A percentile compares a stretch with the other conserved stretches of the same genome.
Evolutionary conservation across 2,888 invertebrate species (phyloP).

Genomic region (Drosophila leonis): DNA sequence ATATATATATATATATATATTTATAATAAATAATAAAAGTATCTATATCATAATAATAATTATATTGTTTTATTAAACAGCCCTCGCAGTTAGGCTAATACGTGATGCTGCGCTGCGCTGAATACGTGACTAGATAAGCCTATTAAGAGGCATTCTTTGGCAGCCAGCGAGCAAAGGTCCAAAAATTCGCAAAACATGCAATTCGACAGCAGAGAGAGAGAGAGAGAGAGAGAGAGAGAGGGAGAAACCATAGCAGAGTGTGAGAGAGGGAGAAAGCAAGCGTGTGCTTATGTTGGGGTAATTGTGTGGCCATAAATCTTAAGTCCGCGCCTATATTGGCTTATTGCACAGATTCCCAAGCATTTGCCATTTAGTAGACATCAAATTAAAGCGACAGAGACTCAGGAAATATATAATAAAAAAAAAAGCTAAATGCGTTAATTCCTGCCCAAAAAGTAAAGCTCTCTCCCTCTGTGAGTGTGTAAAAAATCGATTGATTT

Average conservation of each 20-base stretch:
- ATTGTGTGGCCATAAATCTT: constrained; percentile 74
- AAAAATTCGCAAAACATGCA: constrained; percentile 42
- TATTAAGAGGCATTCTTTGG: constrained; percentile 36
- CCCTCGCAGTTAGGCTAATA: constrained; percentile 34
- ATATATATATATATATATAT: neutral
- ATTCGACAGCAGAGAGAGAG: constrained; percentile 23
- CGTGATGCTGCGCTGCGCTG: constrained; percentile 26
- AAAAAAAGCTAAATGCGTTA: constrained; percentile 21
- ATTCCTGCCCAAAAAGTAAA: constrained; percentile 15
- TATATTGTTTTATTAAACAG: constrained; percentile 5
- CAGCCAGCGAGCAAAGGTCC: constrained; percentile 17
- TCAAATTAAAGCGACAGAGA: constrained; percentile 54
- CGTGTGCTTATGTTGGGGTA: constrained; percentile 40
- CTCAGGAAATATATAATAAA: constrained; percentile 14
- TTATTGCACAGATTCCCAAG: constrained; percentile 31
- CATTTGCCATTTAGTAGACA: constrained; percentile 22
- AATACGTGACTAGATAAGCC: constrained; percentile 73
- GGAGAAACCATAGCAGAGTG: no score
- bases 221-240: neutral
- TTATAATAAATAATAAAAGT: neutral
- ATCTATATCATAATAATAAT: neutral
- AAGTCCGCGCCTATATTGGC: constrained; percentile 45
- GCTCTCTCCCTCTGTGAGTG: constrained; percentile 3
- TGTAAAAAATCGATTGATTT: constrained; percentile 63
- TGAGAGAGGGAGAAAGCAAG: neutral